These are phyloP conservation scores for Anseranas semipalmata DNA, from an alignment of 2,113 vertebrate genomes.

Conservation along the genomic window DNA sequence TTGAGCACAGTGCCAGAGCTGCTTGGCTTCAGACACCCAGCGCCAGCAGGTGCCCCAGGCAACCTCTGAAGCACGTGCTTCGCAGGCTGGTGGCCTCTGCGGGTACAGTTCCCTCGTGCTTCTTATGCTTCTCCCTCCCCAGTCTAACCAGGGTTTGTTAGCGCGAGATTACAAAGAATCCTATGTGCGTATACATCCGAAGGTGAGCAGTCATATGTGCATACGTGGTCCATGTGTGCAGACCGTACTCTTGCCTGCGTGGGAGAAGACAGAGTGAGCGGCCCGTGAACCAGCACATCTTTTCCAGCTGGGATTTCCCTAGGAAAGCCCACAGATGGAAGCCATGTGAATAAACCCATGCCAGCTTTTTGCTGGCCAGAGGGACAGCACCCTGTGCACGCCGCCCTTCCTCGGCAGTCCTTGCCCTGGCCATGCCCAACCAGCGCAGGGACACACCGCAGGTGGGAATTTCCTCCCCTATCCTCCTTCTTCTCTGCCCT, in stretches of 20 bases:
- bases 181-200: not conserved
- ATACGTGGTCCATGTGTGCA: rapidly evolving
- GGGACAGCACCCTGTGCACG: not conserved
- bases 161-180: not conserved
- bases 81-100: rapidly evolving
- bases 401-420: not conserved
- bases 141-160: not conserved
- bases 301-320: not conserved
- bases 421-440: not conserved
- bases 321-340: not conserved
- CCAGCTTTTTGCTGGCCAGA: not conserved
- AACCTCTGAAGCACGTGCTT: not conserved
- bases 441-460: rapidly evolving
- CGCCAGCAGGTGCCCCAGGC: rapidly evolving
- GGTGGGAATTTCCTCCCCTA: not conserved
- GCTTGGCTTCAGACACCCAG: not conserved
- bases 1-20: not conserved
- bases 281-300: not conserved
- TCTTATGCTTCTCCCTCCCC: not conserved
- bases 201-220: rapidly evolving
- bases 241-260: rapidly evolving
- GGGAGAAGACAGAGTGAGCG: not conserved
- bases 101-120: not conserved
- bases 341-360: not conserved
- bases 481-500: not conserved